Base-by-base conservation (phyloP, 2,888 invertebrate species). In the Odontocolon sp. region DNA sequence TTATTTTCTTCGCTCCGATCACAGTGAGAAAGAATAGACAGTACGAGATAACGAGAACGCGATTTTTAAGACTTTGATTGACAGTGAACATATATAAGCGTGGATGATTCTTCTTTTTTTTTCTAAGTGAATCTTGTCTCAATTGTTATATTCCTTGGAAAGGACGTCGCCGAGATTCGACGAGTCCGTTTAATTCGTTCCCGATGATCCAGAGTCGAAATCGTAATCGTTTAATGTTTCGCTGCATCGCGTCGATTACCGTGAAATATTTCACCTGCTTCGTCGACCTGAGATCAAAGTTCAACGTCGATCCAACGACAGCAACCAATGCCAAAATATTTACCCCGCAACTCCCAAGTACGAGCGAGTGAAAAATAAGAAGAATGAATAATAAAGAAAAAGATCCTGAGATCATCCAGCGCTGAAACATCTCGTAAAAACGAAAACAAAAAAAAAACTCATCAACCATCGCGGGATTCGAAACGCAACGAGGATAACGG, bases 111-210 rank as follows among this genome's bases (percentile, higher is more conserved):
- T n/a, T 40, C n/a, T 50, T 50, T 16, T 14, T 14, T 9, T 42
- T 42, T 16, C 4, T 2, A 16, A n/a, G n/a, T n/a, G n/a, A n/a
- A n/a, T n/a, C n/a, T 52, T 31, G 16, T 47, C n/a, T 11, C 28
- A 8, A 52, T 50, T 50, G 14, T 31, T 16, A 42, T 36, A 42
- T 70, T 70, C 70, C 70, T 70, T 61, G 70, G 63, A 63, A 63
- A 63, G 70, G 64, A 71, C 64, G 63, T 61, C 45, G 71, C 56
- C 67, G 26, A 11, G 63, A 63, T 14, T 14, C 38, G n/a, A 21
- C 40, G 38, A 57, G 33, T 63, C 33, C 33, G 47, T 21, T 47
- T n/a, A 23, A 23, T 31, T 31, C 36, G 63, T 47, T 21, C 57
- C 11, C 26, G 9, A 18, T 11, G 5, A 16, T 6, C 26, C 40